Conservation (phyloP, 2,797 vertebrate genomes). For the Sparidentex hasta region DNA sequence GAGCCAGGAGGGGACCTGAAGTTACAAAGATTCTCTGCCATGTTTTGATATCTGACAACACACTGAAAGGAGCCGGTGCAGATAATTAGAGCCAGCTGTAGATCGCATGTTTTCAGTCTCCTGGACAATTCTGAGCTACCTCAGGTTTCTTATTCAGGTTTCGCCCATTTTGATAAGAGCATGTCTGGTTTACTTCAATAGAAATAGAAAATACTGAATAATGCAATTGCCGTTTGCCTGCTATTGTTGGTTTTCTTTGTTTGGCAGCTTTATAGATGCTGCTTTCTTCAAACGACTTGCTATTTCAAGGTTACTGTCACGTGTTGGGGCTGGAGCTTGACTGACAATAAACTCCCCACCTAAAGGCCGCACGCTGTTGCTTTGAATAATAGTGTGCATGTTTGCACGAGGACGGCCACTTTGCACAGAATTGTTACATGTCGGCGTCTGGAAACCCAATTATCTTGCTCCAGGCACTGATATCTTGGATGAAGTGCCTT, state of each 20-base stretch:
- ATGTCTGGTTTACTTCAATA: not conserved
- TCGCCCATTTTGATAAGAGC: not conserved
- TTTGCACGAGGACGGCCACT: not conserved
- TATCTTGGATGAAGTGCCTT: conserved; percentile 19
- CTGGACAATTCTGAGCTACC: not conserved
- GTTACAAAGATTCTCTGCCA: conserved; percentile 15
- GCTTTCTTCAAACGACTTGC: not conserved
- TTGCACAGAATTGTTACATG: not conserved
- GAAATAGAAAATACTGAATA: not conserved
- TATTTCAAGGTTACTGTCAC: not conserved
- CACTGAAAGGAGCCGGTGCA: conserved; percentile 6
- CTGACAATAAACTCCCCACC: not conserved
- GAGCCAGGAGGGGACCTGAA: not conserved
- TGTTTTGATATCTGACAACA: conserved; percentile 27
- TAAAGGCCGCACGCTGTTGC: not conserved
- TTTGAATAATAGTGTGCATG: conserved; percentile 11
- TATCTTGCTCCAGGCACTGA: conserved; percentile 6
- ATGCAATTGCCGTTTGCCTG: no score
- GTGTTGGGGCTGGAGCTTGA: not conserved
- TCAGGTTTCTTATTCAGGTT: not conserved
- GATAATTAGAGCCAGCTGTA: not conserved
- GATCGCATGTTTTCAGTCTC: conserved; percentile 11
- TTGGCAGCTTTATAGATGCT: not conserved
- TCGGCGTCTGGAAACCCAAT: conserved; percentile 6
- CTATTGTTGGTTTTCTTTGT: not conserved